A percentile compares a stretch with the other conserved stretches of the same genome.
Conservation (phyloP, 1,140 invertebrate genomes). For the Trinorchestia longiramus region DNA sequence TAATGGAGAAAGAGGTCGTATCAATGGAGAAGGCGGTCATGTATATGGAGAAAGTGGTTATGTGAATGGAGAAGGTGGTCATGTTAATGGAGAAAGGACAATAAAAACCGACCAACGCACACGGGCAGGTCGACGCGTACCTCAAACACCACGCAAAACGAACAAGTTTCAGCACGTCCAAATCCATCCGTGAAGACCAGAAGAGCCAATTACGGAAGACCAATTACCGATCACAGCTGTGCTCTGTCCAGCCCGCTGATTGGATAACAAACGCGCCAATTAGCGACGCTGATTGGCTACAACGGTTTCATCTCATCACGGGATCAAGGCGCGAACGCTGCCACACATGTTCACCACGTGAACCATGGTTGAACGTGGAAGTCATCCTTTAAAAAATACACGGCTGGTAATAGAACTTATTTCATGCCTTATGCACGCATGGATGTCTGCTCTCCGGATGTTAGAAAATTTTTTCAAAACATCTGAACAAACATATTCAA, state of each 20-base stretch:
- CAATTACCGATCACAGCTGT: constrained; percentile 51
- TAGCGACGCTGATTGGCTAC: constrained; percentile 45
- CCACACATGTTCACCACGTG: neutral
- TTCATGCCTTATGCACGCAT: neutral
- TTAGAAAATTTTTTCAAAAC: neutral
- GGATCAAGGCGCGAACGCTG: neutral
- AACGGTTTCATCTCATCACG: constrained; percentile 24
- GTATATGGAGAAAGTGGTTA: too few species aligned
- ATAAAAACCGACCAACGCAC: too few species aligned
- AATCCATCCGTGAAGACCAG: neutral
- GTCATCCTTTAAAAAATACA: neutral
- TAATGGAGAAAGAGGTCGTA: too few species aligned
- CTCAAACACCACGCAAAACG: neutral
- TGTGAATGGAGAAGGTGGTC: too few species aligned
- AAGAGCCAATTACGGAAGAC: constrained; percentile 26
- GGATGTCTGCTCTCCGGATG: neutral
- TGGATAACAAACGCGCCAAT: constrained; percentile 52
- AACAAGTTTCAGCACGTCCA: neutral
- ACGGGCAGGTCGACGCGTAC: too few species aligned
- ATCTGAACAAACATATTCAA: neutral
- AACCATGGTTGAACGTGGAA: neutral
- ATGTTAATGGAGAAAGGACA: too few species aligned
- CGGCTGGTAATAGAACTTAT: neutral
- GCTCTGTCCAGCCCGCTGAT: constrained; percentile 38
- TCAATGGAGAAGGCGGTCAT: too few species aligned